phyloP scores from a whole-genome alignment of 2,888 invertebrate genomes.

The Dendrolimus pini region DNA sequence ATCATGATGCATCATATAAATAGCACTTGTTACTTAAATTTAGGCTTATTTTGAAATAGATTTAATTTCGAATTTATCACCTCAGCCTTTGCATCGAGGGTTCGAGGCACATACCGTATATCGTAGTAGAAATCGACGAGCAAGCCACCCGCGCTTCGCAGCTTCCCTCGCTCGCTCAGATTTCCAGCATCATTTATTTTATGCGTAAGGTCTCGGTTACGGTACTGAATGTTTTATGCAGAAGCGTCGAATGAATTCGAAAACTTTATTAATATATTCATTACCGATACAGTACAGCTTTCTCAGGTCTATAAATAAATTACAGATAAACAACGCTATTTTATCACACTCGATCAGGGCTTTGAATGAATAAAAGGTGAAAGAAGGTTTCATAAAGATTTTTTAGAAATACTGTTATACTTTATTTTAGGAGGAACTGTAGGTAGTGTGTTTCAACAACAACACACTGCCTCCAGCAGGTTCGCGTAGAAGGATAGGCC shows the following conservation, averaged over 20 bases:
- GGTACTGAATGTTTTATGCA: slow-evolving; percentile 44
- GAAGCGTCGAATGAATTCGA: slow-evolving; percentile 40
- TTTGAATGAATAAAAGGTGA: neutral
- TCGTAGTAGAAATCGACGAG: too few relatives aligned
- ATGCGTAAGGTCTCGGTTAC: slow-evolving; percentile 51
- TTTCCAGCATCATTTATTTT: slow-evolving; percentile 60
- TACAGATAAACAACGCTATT: neutral
- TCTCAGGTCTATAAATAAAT: slow-evolving; percentile 8
- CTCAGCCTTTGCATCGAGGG: too few relatives aligned
- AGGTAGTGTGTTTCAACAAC: too few relatives aligned
- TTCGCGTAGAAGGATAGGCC: too few relatives aligned
- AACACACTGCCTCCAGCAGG: too few relatives aligned
- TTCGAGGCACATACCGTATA: too few relatives aligned
- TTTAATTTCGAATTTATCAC: too few relatives aligned
- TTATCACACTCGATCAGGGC: neutral
- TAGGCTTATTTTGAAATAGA: too few relatives aligned
- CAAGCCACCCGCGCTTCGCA: neutral
- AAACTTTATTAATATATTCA: slow-evolving; percentile 33
- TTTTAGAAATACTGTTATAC: neutral
- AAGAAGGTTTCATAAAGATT: neutral
- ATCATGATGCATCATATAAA: too few relatives aligned
- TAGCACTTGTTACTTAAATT: too few relatives aligned
- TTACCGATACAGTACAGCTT: slow-evolving; percentile 1
- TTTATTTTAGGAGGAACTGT: too few relatives aligned
- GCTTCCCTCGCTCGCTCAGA: slow-evolving; percentile 28